Conservation (phyloP, 1,140 invertebrate species). For the Probaryconus sp. region DNA sequence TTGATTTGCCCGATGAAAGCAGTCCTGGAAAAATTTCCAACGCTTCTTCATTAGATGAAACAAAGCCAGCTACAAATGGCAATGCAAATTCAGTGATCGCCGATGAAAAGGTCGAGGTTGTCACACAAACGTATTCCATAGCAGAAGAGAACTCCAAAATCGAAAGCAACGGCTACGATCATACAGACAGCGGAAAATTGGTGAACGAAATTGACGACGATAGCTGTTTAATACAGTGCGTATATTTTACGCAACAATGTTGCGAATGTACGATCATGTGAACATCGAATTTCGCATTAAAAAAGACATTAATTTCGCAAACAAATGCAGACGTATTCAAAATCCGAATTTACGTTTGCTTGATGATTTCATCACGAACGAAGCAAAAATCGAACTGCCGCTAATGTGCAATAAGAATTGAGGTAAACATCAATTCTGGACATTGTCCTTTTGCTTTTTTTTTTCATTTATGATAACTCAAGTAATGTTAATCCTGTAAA, state of each 20-base stretch:
- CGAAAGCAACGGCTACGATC: slow-evolving; percentile 68
- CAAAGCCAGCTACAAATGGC: slow-evolving; percentile 33
- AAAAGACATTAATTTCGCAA: too few relatives aligned
- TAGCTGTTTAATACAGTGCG: slow-evolving; percentile 72
- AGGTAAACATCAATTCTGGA: too few relatives aligned
- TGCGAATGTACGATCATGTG: slow-evolving; percentile 76
- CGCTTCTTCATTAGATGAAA: slow-evolving; percentile 27
- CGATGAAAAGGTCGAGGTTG: slow-evolving; percentile 68
- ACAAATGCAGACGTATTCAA: too few relatives aligned
- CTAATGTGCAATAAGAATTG: too few relatives aligned
- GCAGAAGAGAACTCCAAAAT: slow-evolving; percentile 67
- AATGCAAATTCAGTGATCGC: slow-evolving; percentile 9
- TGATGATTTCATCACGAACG: too few relatives aligned
- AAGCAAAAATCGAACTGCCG: too few relatives aligned
- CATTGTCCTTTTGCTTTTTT: too few relatives aligned
- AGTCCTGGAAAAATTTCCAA: slow-evolving; percentile 64
- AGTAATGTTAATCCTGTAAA: too few relatives aligned
- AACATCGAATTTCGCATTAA: slow-evolving; percentile 19
- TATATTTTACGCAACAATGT: slow-evolving; percentile 75
- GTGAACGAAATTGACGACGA: slow-evolving; percentile 66
- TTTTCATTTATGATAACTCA: too few relatives aligned
- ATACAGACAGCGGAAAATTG: slow-evolving; percentile 56
- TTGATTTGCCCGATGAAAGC: slow-evolving; percentile 69
- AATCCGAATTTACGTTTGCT: too few relatives aligned
- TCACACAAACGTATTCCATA: slow-evolving; percentile 58